Conservation (phyloP, 2,888 invertebrate genomes). For the Athalia rosae region DNA sequence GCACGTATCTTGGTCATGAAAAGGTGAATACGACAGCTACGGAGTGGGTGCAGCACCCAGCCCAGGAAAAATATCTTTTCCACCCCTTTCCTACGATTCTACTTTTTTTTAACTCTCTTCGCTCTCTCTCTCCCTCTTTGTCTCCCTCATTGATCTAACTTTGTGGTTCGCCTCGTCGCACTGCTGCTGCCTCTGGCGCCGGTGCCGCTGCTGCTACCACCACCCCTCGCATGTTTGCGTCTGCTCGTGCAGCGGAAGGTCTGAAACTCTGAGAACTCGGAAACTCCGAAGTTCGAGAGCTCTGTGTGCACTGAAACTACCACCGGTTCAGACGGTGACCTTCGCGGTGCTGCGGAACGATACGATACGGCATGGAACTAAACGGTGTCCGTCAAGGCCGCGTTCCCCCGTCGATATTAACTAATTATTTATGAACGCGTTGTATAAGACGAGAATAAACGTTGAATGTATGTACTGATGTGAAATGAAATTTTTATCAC, state of each 20-base stretch:
- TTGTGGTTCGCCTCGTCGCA: conserved; percentile 25
- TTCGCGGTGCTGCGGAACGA: conserved; percentile 21
- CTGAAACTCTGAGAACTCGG: too few relatives aligned
- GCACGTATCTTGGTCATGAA: conserved; percentile 7
- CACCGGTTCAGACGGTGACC: conserved; percentile 29
- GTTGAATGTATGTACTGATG: too few relatives aligned
- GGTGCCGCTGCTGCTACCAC: not conserved
- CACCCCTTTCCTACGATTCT: not conserved
- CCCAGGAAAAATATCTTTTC: not conserved
- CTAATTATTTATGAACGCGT: conserved; percentile 5
- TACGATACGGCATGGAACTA: not conserved
- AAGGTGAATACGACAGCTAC: conserved; percentile 1
- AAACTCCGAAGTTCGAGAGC: too few relatives aligned
- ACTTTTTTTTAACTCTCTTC: not conserved
- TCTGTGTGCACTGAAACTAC: too few relatives aligned
- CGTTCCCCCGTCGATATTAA: conserved; percentile 21
- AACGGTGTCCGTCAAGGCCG: not conserved
- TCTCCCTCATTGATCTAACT: conserved; percentile 42
- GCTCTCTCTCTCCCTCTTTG: conserved; percentile 19
- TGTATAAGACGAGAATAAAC: not conserved
- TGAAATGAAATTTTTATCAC: conserved; percentile 7
- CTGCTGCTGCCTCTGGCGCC: not conserved
- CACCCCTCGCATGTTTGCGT: too few relatives aligned
- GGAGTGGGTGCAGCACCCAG: conserved; percentile 21
- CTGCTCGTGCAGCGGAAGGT: too few relatives aligned